Conservation (phyloP, 2,113 vertebrate species). For the Malurus alboscapulatus region DNA sequence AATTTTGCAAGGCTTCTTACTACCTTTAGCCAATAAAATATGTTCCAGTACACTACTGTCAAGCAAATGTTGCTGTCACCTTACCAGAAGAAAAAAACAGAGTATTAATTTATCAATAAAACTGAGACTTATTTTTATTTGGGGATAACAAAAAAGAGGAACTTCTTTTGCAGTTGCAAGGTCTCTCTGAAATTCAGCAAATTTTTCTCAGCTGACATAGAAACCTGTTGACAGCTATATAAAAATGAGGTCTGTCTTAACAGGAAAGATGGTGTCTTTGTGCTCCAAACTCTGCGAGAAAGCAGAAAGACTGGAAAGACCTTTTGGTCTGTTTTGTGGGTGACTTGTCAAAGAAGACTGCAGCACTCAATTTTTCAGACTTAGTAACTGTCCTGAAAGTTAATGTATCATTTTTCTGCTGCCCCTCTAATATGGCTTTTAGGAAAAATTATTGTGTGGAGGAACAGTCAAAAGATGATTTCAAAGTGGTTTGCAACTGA, state of each 20-base stretch:
- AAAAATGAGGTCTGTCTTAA: background rate
- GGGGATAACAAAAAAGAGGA: background rate
- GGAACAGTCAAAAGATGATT: background rate
- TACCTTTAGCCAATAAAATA: background rate
- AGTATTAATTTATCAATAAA: background rate
- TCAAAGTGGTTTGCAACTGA: background rate
- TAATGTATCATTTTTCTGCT: background rate
- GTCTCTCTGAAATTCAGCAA: background rate
- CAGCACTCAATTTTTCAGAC: background rate
- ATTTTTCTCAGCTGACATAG: background rate
- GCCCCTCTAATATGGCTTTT: background rate
- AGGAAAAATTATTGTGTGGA: background rate
- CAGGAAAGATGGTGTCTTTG: background rate
- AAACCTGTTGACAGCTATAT: background rate
- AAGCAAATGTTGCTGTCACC: background rate
- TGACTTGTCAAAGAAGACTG: background rate
- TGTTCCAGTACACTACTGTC: background rate
- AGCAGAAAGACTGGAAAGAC: background rate
- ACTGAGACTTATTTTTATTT: background rate
- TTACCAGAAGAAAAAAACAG: constrained; percentile 10
- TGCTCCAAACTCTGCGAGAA: background rate
- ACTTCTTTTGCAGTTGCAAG: background rate
- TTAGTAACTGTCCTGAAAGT: background rate
- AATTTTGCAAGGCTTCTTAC: background rate
- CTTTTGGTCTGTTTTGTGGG: background rate